These are phyloP conservation scores for Plutella xylostella DNA, from an alignment of 2,888 invertebrate species.

Conservation along the genomic window DNA sequence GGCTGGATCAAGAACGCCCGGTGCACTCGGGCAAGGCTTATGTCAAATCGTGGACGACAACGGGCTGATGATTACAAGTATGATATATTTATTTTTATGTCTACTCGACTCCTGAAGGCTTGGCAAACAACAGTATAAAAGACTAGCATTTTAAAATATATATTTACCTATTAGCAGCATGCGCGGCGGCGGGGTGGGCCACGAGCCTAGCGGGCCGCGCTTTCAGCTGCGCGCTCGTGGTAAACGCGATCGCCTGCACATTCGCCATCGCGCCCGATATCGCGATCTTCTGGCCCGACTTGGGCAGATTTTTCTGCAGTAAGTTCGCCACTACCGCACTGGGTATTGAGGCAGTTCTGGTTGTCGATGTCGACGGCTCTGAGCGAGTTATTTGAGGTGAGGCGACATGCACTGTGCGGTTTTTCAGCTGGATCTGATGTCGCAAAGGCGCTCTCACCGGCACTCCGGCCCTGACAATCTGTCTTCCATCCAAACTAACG, in stretches of 20 bases:
- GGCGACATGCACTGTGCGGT: conserved; percentile 31
- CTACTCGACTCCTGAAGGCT: background rate
- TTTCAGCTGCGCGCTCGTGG: conserved; percentile 40
- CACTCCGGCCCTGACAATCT: conserved; percentile 34
- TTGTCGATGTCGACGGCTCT: conserved; percentile 7
- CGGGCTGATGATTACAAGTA: too few species aligned
- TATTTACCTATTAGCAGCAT: conserved; percentile 36
- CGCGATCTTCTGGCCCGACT: conserved; percentile 38
- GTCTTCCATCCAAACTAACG: conserved; percentile 41
- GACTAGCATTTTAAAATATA: background rate
- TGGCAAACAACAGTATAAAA: background rate
- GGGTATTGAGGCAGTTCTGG: conserved; percentile 34
- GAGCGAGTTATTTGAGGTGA: conserved; percentile 12
- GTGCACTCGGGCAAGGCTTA: too few species aligned
- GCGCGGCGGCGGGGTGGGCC: conserved; percentile 29
- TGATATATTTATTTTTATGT: too few species aligned
- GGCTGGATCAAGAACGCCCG: too few species aligned
- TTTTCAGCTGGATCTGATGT: conserved; percentile 45
- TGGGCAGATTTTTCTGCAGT: conserved; percentile 38
- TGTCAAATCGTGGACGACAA: too few species aligned
- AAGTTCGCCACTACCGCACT: conserved; percentile 39
- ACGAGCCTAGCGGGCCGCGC: conserved; percentile 39
- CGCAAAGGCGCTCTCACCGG: conserved; percentile 29
- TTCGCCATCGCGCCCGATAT: conserved; percentile 34
- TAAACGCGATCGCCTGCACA: conserved; percentile 47